phyloP scores from a whole-genome alignment of 2,888 invertebrate genomes.

The Drosophila mimetica region DNA sequence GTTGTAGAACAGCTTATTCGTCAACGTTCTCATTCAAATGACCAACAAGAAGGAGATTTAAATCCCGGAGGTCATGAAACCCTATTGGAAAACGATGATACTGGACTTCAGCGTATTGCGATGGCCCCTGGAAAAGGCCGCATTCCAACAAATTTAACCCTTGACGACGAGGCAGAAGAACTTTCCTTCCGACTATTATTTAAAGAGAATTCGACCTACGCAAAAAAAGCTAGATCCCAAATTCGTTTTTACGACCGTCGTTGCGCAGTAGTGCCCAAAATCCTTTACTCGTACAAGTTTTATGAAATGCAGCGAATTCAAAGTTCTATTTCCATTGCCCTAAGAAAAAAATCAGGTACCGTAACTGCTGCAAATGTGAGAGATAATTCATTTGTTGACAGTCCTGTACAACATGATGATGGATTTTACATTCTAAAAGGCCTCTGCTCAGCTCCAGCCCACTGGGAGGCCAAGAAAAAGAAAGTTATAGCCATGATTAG shows the following conservation, averaged over 20 bases:
- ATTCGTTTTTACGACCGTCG: background rate
- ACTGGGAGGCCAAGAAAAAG: background rate
- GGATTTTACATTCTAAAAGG: no score
- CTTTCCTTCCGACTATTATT: background rate
- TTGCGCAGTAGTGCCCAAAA: background rate
- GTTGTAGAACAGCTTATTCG: background rate
- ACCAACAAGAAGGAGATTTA: no score
- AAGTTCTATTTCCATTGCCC: slow-evolving; percentile 9
- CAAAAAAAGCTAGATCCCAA: background rate
- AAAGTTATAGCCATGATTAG: background rate
- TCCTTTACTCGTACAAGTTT: background rate
- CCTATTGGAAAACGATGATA: background rate
- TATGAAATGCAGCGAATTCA: slow-evolving; percentile 6
- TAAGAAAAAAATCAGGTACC: background rate
- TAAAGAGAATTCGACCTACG: background rate
- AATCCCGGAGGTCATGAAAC: background rate
- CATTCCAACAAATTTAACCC: background rate
- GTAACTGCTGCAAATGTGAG: background rate
- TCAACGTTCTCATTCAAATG: background rate
- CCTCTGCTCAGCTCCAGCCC: background rate
- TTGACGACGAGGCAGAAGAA: background rate
- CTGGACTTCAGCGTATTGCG: background rate
- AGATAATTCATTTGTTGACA: background rate
- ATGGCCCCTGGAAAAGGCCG: background rate
- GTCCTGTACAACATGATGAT: no score